These are phyloP conservation scores for Apis mellifera DNA, from an alignment of 1,140 invertebrate genomes.

Conservation along the genomic window DNA sequence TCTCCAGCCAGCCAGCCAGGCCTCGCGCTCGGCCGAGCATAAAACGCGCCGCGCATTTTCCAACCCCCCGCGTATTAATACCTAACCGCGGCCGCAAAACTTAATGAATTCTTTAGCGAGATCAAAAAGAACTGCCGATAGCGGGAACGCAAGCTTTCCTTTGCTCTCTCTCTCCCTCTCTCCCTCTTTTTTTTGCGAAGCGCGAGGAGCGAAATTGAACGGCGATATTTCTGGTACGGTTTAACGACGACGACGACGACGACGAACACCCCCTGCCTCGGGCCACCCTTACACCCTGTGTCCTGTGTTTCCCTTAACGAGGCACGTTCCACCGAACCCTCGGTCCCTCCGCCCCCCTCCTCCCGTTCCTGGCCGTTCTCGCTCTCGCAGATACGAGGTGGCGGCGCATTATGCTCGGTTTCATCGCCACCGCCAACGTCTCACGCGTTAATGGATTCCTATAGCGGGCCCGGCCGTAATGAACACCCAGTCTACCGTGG, in stretches of 20 bases:
- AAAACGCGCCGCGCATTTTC: conserved; percentile 65
- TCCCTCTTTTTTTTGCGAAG: conserved; percentile 47
- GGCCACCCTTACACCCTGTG: conserved; percentile 55
- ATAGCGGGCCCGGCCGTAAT: conserved; percentile 41
- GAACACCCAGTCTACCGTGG: conserved; percentile 50
- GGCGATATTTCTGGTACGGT: conserved; percentile 67
- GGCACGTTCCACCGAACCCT: conserved; percentile 58
- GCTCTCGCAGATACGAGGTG: conserved; percentile 43
- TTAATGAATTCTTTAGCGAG: conserved; percentile 76
- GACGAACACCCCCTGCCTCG: conserved; percentile 41
- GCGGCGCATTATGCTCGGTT: conserved; percentile 43
- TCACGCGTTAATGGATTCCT: conserved; percentile 50
- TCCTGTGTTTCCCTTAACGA: conserved; percentile 67
- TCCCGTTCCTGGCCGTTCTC: conserved; percentile 26
- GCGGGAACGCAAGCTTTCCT: conserved; percentile 9
- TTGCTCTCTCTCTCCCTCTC: conserved; percentile 4
- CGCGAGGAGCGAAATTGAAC: conserved; percentile 65
- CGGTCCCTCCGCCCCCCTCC: conserved; percentile 13
- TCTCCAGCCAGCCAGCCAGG: conserved; percentile 40
- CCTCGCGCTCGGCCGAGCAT: conserved; percentile 59
- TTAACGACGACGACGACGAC: conserved; percentile 68
- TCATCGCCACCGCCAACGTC: conserved; percentile 43
- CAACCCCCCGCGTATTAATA: conserved; percentile 73
- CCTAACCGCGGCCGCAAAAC: conserved; percentile 71
- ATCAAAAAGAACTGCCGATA: conserved; percentile 72